phyloP scores from a whole-genome alignment of 2,113 vertebrate genomes.

The Pangasianodon hypophthalmus region DNA sequence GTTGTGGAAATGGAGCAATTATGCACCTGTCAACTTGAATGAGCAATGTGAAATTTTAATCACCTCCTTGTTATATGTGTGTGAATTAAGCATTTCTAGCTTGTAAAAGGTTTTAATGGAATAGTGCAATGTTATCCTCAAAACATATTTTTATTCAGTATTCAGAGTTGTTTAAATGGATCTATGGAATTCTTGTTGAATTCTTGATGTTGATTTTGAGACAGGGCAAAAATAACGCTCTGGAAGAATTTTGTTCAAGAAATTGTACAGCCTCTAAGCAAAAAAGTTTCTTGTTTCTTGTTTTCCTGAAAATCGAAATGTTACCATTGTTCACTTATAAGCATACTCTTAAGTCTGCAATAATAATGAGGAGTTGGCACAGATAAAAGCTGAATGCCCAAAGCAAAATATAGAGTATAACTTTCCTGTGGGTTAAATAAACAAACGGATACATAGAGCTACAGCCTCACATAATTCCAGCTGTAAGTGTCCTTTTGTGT shows the following conservation, averaged over 20 bases:
- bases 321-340: not conserved
- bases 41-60: slow-evolving; percentile 33
- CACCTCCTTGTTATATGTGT: slow-evolving; percentile 8
- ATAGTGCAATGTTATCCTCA: not conserved
- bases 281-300: not conserved
- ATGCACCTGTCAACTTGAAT: slow-evolving; percentile 17
- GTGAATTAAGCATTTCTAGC: not conserved
- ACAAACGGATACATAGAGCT: not conserved
- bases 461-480: not conserved
- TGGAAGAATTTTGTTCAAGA: not conserved
- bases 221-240: not conserved
- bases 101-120: slow-evolving; percentile 6
- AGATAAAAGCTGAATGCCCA: not conserved
- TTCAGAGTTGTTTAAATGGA: not conserved
- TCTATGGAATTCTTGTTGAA: not conserved
- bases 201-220: not conserved
- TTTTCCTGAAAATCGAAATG: not conserved
- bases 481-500: not conserved
- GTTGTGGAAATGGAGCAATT: slow-evolving; percentile 35
- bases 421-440: slow-evolving; percentile 6
- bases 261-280: not conserved
- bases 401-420: not conserved
- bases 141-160: not conserved
- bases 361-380: not conserved
- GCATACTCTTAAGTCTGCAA: not conserved